Conservation (phyloP, 1,140 invertebrate species). For the Tyrophagus putrescentiae region DNA sequence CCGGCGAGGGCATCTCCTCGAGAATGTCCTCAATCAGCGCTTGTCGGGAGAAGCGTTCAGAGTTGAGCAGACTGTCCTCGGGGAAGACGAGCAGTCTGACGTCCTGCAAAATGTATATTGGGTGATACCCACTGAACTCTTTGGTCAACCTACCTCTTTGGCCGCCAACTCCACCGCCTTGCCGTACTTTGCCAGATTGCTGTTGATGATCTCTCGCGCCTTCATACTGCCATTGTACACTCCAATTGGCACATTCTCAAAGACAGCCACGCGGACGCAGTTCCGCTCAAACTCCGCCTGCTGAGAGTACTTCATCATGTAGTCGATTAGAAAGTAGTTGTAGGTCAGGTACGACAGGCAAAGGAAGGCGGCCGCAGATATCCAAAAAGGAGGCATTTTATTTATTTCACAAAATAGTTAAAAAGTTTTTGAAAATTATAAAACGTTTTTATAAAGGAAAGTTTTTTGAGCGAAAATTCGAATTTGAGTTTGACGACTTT, state of each 20-base stretch:
- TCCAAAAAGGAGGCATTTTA: too few species aligned
- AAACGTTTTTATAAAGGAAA: neutral
- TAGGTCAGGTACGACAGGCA: neutral
- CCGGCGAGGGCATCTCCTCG: conserved; percentile 21
- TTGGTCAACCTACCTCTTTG: neutral
- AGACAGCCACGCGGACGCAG: conserved; percentile 21
- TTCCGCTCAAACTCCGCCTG: neutral
- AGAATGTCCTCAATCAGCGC: neutral
- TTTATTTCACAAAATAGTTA: neutral
- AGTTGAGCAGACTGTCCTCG: conserved; percentile 42
- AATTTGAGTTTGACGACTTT: neutral
- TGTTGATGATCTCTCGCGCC: conserved; percentile 2
- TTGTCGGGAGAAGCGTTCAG: neutral
- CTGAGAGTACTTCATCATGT: neutral
- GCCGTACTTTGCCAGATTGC: conserved; percentile 17
- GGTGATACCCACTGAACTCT: neutral
- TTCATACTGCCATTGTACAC: neutral
- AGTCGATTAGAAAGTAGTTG: neutral
- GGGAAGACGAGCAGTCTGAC: conserved; percentile 69
- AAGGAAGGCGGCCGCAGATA: neutral
- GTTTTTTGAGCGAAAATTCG: neutral
- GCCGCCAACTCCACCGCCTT: conserved; percentile 8
- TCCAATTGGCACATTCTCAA: conserved; percentile 16
- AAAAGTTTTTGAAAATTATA: neutral
- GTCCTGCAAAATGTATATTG: conserved; percentile 33